Evolutionary conservation across 2,797 vertebrate species (phyloP).

Genomic region (Diglossa cyanea): DNA sequence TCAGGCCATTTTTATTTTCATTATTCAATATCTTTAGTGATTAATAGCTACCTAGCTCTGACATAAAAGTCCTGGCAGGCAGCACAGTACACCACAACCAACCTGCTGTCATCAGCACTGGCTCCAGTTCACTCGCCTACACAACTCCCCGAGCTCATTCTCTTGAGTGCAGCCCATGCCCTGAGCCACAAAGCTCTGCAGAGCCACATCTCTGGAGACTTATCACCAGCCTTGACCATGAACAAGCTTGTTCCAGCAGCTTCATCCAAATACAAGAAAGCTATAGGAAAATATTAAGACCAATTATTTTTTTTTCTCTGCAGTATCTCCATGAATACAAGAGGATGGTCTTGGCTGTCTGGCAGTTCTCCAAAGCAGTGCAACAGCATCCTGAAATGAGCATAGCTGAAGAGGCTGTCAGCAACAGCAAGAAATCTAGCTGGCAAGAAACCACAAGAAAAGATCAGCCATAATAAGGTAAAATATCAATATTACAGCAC

Average conservation of each 20-base stretch:
- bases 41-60: background rate
- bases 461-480: background rate
- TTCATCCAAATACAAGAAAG: background rate
- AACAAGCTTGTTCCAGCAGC: background rate
- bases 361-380: background rate
- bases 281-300: background rate
- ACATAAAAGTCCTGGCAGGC: background rate
- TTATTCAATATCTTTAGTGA: background rate
- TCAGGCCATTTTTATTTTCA: background rate
- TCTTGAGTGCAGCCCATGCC: background rate
- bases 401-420: background rate
- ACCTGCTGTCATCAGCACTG: background rate
- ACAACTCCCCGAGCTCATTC: background rate
- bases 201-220: background rate
- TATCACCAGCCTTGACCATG: background rate
- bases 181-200: background rate
- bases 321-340: background rate
- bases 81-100: background rate
- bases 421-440: background rate
- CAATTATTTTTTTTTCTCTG: background rate
- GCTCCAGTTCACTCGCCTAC: background rate
- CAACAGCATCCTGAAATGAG: background rate
- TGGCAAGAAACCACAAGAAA: background rate
- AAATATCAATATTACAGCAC: background rate
- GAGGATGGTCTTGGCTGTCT: background rate